Evolutionary conservation across 2,113 vertebrate species (phyloP), one percentile per base, ranked within the genome.

Genomic region (Brachypodius melanocephalos): DNA sequence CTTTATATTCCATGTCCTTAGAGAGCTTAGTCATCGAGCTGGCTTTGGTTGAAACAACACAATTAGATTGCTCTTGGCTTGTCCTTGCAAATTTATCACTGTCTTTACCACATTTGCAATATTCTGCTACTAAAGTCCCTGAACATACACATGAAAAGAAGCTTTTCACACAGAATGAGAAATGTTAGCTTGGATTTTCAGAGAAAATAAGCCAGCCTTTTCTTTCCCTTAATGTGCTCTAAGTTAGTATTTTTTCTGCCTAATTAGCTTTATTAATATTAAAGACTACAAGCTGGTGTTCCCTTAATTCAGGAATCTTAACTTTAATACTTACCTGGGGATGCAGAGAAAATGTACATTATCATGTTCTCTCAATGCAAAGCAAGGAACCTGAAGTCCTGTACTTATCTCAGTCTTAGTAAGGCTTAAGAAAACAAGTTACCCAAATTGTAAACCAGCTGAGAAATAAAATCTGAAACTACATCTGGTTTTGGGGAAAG

Each of bases 241-340:
- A 55, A 58, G 5, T 52, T 55, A 51, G 77, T 46, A 34, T 68
- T 82, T 80, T 84, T 81, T 61, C 52, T 92, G 61, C 55, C 65
- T 90, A 88, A 77, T 93, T 95, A 85, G 71, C 72, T 95, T 93
- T 69, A 82, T 93, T 90, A 92, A 75, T 85, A 61, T 88, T 87
- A 86, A 94, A 81, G 77, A 82, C 49, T 90, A 55, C 55, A 79
- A 74, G 52, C 26, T 67, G 86, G 9, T 12, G 34, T n/a, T 81
- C 72, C 32, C 38, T 89, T 88, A 74, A 86, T 93, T 91, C 72
- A 69, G 40, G 31, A 18, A 29, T 88, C 78, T 88, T 68, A 93
- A 72, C 77, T 73, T 57, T n/a, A 83, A 38, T 75, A 46, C n/a
- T 75, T 79, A 32, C 22, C 68, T 74, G 28, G 42, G 28, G 61